Conservation (phyloP, 1,140 invertebrate genomes). For the Megathymus violae region DNA sequence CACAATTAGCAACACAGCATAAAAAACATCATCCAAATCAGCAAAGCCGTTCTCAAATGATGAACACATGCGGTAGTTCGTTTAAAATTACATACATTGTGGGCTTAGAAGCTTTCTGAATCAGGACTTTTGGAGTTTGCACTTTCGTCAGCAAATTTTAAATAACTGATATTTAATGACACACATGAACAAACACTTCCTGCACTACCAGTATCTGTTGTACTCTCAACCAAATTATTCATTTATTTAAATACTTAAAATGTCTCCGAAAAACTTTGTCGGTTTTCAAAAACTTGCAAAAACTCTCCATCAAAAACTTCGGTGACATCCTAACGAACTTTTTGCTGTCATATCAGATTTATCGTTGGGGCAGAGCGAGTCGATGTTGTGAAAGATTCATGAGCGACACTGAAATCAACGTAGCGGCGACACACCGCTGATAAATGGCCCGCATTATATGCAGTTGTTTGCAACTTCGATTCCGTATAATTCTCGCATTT, state of each 20-base stretch:
- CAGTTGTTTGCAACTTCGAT: conserved; percentile 71
- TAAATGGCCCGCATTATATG: conserved; percentile 63
- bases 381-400: conserved; percentile 67
- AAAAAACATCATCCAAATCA: too few species aligned
- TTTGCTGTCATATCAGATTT: conserved; percentile 31
- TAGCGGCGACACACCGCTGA: conserved; percentile 46
- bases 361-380: conserved; percentile 35
- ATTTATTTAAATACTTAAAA: conserved; percentile 3
- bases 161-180: too few species aligned
- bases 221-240: too few species aligned
- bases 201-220: too few species aligned
- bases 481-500: conserved; percentile 73
- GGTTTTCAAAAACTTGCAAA: conserved; percentile 10
- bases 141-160: too few species aligned
- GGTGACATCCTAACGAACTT: conserved; percentile 26
- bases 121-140: too few species aligned
- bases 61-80: too few species aligned
- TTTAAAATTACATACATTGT: too few species aligned
- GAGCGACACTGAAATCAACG: conserved; percentile 59
- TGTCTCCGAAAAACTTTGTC: not conserved
- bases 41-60: too few species aligned
- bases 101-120: too few species aligned
- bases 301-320: conserved; percentile 12
- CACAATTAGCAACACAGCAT: too few species aligned
- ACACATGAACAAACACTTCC: not conserved